Percentiles rank a stretch among this genome's conserved stretches.
Evolutionary conservation across 2,797 vertebrate species (phyloP).

Genomic region (Siniperca scherzeri): DNA sequence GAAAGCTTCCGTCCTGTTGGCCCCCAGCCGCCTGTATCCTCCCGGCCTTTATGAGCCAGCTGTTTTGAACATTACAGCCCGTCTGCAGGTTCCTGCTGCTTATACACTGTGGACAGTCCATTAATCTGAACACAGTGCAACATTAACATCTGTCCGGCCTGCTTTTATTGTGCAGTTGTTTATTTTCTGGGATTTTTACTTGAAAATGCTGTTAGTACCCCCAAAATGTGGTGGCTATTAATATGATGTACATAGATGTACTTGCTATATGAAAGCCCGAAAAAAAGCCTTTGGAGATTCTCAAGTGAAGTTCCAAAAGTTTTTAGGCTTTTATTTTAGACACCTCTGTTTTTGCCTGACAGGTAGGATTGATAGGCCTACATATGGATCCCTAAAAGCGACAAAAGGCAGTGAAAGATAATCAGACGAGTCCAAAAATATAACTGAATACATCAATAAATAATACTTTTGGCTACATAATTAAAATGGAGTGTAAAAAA

Average conservation of each 20-base stretch:
- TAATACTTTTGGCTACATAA: not conserved
- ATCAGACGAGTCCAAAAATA: not conserved
- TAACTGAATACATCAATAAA: not conserved
- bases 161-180: not conserved
- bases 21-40: conserved; percentile 54
- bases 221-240: not conserved
- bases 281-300: not conserved
- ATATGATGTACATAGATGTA: not conserved
- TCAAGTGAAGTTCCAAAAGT: not conserved
- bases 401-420: not conserved
- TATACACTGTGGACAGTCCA: conserved; percentile 62
- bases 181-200: not conserved
- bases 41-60: conserved; percentile 70
- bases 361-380: not conserved
- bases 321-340: not conserved
- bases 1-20: conserved; percentile 73
- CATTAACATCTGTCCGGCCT: conserved; percentile 42
- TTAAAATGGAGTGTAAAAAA: not conserved
- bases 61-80: conserved; percentile 60
- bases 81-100: conserved; percentile 51
- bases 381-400: not conserved
- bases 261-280: not conserved
- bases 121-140: conserved; percentile 41
- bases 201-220: not conserved
- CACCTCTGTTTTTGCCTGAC: too few species aligned